phyloP scores from a whole-genome alignment of 2,888 invertebrate genomes.

The Exephanes ischioxanthus region DNA sequence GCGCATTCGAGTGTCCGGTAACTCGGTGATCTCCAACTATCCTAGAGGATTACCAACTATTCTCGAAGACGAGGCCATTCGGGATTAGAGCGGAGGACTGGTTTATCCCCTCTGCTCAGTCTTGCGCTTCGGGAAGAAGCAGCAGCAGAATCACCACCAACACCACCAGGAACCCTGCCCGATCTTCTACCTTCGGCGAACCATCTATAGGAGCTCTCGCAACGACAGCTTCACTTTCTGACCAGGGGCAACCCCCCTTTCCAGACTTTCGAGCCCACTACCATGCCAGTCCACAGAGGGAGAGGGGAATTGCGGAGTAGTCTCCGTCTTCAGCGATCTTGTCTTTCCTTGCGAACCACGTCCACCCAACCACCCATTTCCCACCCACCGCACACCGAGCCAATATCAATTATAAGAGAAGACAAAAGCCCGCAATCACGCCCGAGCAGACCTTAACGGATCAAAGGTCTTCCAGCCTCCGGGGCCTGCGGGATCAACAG shows the following conservation, averaged over 20 bases:
- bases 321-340: conserved; percentile 60
- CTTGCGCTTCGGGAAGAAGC: conserved; percentile 50
- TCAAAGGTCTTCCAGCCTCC: conserved; percentile 77
- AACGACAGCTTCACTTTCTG: conserved; percentile 69
- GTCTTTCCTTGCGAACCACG: conserved; percentile 56
- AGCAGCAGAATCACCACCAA: conserved; percentile 52
- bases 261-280: conserved; percentile 51
- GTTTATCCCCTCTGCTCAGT: conserved; percentile 62
- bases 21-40: conserved; percentile 85
- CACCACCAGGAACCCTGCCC: conserved; percentile 37
- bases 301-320: conserved; percentile 10
- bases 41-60: conserved; percentile 84
- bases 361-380: neutral
- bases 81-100: conserved; percentile 77
- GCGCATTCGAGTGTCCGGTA: conserved; percentile 82
- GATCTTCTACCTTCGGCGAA: conserved; percentile 69
- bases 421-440: conserved; percentile 84
- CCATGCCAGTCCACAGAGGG: neutral
- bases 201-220: conserved; percentile 54
- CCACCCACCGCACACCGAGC: conserved; percentile 72
- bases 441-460: conserved; percentile 83
- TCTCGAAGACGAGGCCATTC: conserved; percentile 83
- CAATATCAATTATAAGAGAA: conserved; percentile 85
- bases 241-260: conserved; percentile 55
- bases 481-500: conserved; percentile 80